Percentiles rank a stretch among this genome's conserved stretches.
Conservation (phyloP, 2,888 invertebrate species). For the Thecocarcelia acutangulata region DNA sequence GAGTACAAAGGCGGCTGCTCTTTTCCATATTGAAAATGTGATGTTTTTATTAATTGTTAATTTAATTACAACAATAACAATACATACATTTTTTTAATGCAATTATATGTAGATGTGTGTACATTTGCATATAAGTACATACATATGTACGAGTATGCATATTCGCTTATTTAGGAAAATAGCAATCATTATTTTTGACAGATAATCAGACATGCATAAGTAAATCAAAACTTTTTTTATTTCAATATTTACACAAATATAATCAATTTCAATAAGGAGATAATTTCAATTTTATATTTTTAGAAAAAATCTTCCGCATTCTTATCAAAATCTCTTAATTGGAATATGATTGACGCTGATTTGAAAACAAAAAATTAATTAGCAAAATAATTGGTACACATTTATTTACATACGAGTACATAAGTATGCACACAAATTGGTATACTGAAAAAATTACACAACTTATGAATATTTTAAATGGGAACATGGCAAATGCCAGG, state of each 20-base stretch:
- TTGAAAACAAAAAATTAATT: constrained; percentile 12
- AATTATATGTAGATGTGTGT: too few relatives aligned
- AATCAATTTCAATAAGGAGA: constrained; percentile 3
- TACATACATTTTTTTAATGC: constrained; percentile 2
- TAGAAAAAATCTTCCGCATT: constrained; percentile 18
- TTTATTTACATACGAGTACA: not conserved
- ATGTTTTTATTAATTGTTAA: constrained; percentile 65
- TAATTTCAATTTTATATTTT: constrained; percentile 10
- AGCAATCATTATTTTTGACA: too few relatives aligned
- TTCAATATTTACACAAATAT: not conserved
- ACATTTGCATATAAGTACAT: too few relatives aligned
- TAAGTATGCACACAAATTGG: not conserved
- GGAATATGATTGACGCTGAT: constrained; percentile 22
- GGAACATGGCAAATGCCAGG: too few relatives aligned
- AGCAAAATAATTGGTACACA: not conserved
- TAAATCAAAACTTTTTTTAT: too few relatives aligned
- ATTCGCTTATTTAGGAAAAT: too few relatives aligned
- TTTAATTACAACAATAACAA: constrained; percentile 48
- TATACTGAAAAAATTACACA: not conserved
- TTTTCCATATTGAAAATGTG: constrained; percentile 29
- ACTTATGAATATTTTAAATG: too few relatives aligned
- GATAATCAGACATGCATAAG: too few relatives aligned
- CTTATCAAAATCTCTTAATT: not conserved
- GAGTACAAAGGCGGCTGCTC: not conserved
- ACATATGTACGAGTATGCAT: too few relatives aligned